phyloP scores from a whole-genome alignment of 2,888 invertebrate genomes.

The Cynaeus angustus region DNA sequence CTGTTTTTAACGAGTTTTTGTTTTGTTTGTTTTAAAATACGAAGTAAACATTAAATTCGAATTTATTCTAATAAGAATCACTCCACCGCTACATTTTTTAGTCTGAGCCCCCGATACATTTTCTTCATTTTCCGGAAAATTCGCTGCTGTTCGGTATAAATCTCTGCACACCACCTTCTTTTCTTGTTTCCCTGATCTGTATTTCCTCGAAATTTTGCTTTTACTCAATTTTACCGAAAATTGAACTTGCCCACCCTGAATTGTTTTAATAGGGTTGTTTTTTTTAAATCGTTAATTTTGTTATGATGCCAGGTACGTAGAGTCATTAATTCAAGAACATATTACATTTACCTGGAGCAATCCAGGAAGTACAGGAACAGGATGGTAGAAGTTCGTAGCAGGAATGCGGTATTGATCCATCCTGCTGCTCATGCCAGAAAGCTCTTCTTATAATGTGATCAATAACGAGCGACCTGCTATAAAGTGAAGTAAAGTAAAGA shows the following conservation, averaged over 20 bases:
- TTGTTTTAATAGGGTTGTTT: conserved; percentile 1
- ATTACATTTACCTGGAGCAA: conserved; percentile 64
- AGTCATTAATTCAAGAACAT: conserved; percentile 37
- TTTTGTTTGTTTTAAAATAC: no score
- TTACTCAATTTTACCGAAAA: conserved; percentile 61
- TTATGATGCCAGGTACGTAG: background rate
- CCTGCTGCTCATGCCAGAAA: conserved; percentile 44
- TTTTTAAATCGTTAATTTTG: background rate
- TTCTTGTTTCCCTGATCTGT: conserved; percentile 57
- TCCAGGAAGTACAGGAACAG: conserved; percentile 67
- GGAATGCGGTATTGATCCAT: conserved; percentile 48
- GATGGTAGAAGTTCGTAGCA: conserved; percentile 56
- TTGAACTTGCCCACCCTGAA: conserved; percentile 21
- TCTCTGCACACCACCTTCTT: conserved; percentile 21
- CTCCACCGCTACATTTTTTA: no score
- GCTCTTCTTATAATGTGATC: conserved; percentile 20
- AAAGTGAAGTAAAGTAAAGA: no score
- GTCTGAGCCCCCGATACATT: conserved; percentile 22
- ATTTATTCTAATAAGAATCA: no score
- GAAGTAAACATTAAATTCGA: no score
- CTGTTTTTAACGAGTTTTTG: conserved; percentile 23
- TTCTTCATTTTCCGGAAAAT: conserved; percentile 56
- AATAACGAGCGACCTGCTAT: conserved; percentile 18
- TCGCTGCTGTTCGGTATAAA: conserved; percentile 46
- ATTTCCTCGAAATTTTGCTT: conserved; percentile 65